Conservation (phyloP, 2,113 vertebrate genomes). For the Ageneiosus marmoratus region DNA sequence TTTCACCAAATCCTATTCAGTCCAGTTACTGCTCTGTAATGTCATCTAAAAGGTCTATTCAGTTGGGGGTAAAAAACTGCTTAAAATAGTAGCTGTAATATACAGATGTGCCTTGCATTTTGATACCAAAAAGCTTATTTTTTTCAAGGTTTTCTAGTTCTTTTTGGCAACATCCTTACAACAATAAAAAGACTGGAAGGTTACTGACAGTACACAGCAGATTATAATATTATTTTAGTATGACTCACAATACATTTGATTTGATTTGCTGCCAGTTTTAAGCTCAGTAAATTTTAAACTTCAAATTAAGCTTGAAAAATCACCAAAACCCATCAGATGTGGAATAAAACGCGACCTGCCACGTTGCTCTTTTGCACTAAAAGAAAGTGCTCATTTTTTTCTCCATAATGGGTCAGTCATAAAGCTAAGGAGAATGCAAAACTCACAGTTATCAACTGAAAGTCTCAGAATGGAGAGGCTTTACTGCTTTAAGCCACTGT, state of each 20-base stretch:
- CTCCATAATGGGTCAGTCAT: constrained; percentile 43
- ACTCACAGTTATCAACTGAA: constrained; percentile 61
- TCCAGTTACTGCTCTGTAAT: background rate
- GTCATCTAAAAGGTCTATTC: constrained; percentile 12
- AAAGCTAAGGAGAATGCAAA: background rate
- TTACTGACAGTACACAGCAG: constrained; percentile 45
- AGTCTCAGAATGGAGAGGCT: constrained; percentile 59
- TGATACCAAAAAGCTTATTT: constrained; percentile 27
- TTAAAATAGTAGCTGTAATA: constrained; percentile 33
- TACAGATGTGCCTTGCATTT: constrained; percentile 28
- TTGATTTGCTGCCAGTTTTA: constrained; percentile 24
- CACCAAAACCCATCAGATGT: constrained; percentile 11
- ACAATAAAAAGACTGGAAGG: constrained; percentile 35
- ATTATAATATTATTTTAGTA: constrained; percentile 50
- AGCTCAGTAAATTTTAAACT: constrained; percentile 3
- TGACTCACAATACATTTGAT: constrained; percentile 21
- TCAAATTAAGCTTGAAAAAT: constrained; percentile 28
- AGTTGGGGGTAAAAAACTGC: constrained; percentile 8
- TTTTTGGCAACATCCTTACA: constrained; percentile 21
- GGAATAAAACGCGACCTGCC: constrained; percentile 28
- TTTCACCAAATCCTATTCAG: background rate
- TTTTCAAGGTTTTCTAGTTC: constrained; percentile 18
- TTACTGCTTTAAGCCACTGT: constrained; percentile 53
- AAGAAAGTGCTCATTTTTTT: constrained; percentile 26
- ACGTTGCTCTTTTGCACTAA: constrained; percentile 43